A percentile compares a stretch with the other conserved stretches of the same genome.
Evolutionary conservation across 2,888 invertebrate genomes (phyloP).

Genomic region (Lepidochitona cinerea): DNA sequence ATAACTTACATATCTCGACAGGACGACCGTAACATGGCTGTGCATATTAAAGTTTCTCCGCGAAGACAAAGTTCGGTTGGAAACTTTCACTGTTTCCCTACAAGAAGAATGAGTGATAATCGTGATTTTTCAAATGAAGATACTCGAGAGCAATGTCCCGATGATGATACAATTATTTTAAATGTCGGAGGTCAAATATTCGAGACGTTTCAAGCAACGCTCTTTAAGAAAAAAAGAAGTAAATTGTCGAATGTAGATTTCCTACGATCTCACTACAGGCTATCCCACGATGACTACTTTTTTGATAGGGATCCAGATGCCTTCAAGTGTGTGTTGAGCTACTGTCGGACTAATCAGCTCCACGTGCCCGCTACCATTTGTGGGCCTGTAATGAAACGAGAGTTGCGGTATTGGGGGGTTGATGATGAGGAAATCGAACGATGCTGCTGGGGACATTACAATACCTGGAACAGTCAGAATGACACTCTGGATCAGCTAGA

Average conservation of each 20-base stretch:
- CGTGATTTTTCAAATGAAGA: too few species aligned
- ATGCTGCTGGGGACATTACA: constrained; percentile 67
- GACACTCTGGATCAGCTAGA: constrained; percentile 58
- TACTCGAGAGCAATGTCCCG: too few species aligned
- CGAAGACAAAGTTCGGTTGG: background rate
- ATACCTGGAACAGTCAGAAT: constrained; percentile 63
- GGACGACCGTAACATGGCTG: background rate
- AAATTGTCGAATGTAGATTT: constrained; percentile 48
- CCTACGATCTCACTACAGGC: constrained; percentile 49
- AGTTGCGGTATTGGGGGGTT: constrained; percentile 66
- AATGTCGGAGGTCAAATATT: constrained; percentile 61
- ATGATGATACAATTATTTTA: constrained; percentile 14
- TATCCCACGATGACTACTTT: constrained; percentile 54
- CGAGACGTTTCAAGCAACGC: constrained; percentile 55
- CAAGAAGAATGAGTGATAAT: too few species aligned
- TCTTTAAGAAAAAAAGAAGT: constrained; percentile 44
- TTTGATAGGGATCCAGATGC: constrained; percentile 64
- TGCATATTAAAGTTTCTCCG: background rate
- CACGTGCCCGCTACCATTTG: constrained; percentile 63
- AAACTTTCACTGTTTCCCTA: too few species aligned
- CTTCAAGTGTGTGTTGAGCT: constrained; percentile 60
- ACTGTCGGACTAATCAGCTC: constrained; percentile 62
- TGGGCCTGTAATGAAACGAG: constrained; percentile 61
- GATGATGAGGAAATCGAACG: constrained; percentile 63
- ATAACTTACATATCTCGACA: too few species aligned